Conservation (phyloP, 1,140 invertebrate species). For the Drosophila tristis region DNA sequence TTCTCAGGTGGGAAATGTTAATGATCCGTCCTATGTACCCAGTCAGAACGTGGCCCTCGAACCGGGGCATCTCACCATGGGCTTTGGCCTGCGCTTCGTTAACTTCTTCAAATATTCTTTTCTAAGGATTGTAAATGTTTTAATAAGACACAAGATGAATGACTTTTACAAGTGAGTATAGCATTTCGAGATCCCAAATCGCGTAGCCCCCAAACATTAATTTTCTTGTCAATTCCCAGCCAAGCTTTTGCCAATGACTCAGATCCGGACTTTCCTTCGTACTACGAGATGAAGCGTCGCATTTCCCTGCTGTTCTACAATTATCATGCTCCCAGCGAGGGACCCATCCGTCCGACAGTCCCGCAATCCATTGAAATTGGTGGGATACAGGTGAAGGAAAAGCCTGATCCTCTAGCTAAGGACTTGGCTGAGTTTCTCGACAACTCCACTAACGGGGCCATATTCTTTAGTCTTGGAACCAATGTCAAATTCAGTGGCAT, state of each 20-base stretch:
- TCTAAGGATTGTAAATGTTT: neutral
- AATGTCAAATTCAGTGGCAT: slow-evolving; percentile 84
- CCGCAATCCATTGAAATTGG: slow-evolving; percentile 84
- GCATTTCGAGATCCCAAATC: neutral
- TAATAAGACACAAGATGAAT: slow-evolving; percentile 17
- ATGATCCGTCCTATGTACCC: slow-evolving; percentile 57
- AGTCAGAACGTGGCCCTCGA: slow-evolving; percentile 27
- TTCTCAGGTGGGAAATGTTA: slow-evolving; percentile 55
- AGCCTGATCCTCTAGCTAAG: slow-evolving; percentile 79
- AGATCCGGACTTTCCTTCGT: slow-evolving; percentile 11
- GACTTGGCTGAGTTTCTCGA: slow-evolving; percentile 85
- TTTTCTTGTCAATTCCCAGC: neutral
- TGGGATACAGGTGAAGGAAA: slow-evolving; percentile 83
- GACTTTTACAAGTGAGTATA: slow-evolving; percentile 14
- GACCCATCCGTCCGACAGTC: slow-evolving; percentile 77
- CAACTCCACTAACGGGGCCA: slow-evolving; percentile 84
- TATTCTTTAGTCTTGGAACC: slow-evolving; percentile 87
- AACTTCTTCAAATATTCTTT: slow-evolving; percentile 21
- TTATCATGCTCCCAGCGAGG: slow-evolving; percentile 66
- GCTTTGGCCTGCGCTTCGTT: slow-evolving; percentile 6
- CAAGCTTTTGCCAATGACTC: slow-evolving; percentile 17
- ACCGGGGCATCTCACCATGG: slow-evolving; percentile 9
- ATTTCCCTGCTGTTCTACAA: slow-evolving; percentile 73
- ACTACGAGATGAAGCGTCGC: slow-evolving; percentile 53
- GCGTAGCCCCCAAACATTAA: too few species aligned